Evolutionary conservation across 2,797 vertebrate species (phyloP), one percentile per base, ranked within the genome.

Genomic region (Hippoglossus hippoglossus): DNA sequence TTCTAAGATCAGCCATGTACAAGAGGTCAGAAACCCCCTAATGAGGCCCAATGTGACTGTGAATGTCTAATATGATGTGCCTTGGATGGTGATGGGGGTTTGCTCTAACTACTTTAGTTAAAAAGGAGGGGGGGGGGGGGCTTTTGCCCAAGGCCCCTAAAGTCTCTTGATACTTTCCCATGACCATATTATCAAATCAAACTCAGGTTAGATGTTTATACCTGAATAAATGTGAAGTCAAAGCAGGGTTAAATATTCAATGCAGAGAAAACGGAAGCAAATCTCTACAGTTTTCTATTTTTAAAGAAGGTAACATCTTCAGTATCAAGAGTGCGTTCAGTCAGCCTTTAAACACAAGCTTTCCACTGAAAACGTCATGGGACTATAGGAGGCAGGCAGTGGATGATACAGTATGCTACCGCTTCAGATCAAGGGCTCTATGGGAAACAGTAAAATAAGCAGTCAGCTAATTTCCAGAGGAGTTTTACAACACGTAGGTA

Each of bases 391-490:
- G 25, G 39, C 9, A 39, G 57, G 53, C 24, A 26, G 39, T 46
- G 56, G 31, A 47, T 56, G 67, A 49, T 39, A 51, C 47, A 56
- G 73, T 63, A 61, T 59, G 50, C 34, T 63, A 47, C 54, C 50
- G 5, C 16, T 60, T 53, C 3, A 21, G 54, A 34, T 64, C 51
- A 69, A 70, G 15, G 22, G 31, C 75, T 71, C 41, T 15, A 59
- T 39, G 21, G 22, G 57, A 75, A 67, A 79, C 49, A 64, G 77
- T 63, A 52, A 67, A 85, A 58, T 36, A 81, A 77, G 56, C 31
- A 60, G 60, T 78, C 66, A 82, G 75, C 71, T 82, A 63, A 82
- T 86, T 82, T 85, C 63, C 51, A 69, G 21, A 49, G 63, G 59
- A 82, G 65, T 81, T 80, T 80, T 77, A 66, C 24, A 78, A 73